Percentiles rank a stretch among this genome's conserved stretches.
These are phyloP conservation scores for Pelagia noctiluca DNA, from an alignment of 30 jellyfish, hydroid and myxozoan species.

Conservation along the genomic window DNA sequence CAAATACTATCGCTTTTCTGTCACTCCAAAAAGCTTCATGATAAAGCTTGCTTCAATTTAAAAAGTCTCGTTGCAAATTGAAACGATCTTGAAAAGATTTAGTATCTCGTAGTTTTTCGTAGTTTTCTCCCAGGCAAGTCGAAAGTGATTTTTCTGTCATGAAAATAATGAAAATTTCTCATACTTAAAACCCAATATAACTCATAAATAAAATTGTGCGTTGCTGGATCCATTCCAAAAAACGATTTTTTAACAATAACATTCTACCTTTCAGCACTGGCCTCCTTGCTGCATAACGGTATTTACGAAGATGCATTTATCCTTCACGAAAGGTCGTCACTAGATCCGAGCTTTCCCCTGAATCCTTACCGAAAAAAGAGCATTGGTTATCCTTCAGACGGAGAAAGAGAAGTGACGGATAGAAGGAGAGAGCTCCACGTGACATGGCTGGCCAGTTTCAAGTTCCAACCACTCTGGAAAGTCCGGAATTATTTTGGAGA, in stretches of 20 bases:
- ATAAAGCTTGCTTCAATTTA: no score
- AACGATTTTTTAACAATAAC: not conserved
- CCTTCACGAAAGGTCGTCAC: slow-evolving; percentile 87
- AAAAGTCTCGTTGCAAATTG: no score
- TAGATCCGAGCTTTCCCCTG: slow-evolving; percentile 69
- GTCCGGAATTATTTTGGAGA: slow-evolving; percentile 93
- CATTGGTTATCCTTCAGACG: slow-evolving; percentile 25
- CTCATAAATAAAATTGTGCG: no score
- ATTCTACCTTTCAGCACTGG: slow-evolving; percentile 59
- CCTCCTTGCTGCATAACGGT: slow-evolving; percentile 77
- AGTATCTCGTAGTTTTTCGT: no score
- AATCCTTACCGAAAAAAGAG: slow-evolving; percentile 15
- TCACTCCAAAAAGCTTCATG: no score
- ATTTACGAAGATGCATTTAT: slow-evolving; percentile 87
- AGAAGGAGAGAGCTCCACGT: slow-evolving; percentile 74
- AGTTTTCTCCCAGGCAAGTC: no score
- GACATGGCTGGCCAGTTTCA: slow-evolving; percentile 86
- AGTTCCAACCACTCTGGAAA: slow-evolving; percentile 92
- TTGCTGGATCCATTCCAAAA: no score
- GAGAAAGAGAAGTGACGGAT: slow-evolving; percentile 38
- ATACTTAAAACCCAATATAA: no score
- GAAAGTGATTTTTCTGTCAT: no score
- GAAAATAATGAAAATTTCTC: no score
- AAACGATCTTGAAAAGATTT: no score
- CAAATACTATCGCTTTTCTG: no score